phyloP scores from a whole-genome alignment of 2,113 vertebrate genomes.

The Crotalus viridis region DNA sequence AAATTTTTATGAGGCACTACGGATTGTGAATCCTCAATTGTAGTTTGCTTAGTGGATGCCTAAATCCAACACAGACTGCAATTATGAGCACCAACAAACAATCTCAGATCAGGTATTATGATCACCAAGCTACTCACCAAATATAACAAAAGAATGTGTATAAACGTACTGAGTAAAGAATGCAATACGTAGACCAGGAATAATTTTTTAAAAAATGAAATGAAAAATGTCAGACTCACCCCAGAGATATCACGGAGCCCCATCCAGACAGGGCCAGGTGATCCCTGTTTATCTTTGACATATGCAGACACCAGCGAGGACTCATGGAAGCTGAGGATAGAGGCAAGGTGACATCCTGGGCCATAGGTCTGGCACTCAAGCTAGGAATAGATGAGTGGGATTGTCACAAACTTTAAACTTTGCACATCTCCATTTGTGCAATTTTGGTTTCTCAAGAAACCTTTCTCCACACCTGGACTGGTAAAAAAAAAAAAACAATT shows the following conservation, averaged over 20 bases:
- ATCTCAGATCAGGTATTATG: not conserved
- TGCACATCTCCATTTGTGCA: too few relatives aligned
- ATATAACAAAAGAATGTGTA: not conserved
- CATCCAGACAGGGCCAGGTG: not conserved
- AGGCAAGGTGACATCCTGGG: not conserved
- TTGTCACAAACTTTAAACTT: too few relatives aligned
- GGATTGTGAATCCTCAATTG: not conserved
- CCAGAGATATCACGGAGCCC: not conserved
- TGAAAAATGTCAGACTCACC: not conserved
- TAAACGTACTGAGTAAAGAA: not conserved
- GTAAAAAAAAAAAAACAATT: too few relatives aligned
- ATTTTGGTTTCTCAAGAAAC: too few relatives aligned
- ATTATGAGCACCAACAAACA: too few relatives aligned
- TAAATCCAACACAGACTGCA: too few relatives aligned
- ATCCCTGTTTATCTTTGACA: not conserved
- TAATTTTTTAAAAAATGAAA: not conserved
- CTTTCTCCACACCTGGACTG: too few relatives aligned
- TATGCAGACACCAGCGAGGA: not conserved
- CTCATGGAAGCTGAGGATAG: not conserved
- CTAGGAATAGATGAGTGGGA: not conserved
- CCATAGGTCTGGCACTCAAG: not conserved
- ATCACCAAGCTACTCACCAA: too few relatives aligned
- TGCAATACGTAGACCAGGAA: not conserved
- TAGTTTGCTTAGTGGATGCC: not conserved
- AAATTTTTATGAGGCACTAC: not conserved